phyloP scores from a whole-genome alignment of 2,113 vertebrate genomes.

The Craseonycteris thonglongyai region DNA sequence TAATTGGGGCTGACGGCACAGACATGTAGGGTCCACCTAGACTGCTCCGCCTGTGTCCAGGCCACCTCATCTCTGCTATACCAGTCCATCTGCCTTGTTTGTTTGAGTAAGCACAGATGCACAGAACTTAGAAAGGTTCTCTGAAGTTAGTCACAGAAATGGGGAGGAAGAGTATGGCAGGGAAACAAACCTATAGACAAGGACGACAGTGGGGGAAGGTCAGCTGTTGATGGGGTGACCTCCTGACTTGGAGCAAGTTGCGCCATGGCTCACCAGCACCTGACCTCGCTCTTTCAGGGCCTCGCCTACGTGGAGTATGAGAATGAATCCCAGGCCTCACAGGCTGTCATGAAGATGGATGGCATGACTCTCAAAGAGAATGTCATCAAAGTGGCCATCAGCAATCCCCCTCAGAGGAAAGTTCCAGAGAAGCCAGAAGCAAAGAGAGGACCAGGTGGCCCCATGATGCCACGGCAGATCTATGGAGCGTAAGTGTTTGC shows the following conservation, averaged over 20 bases:
- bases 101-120: not conserved
- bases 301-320: slow-evolving; percentile 97
- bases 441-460: slow-evolving; percentile 31
- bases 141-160: not conserved
- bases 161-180: too few species aligned
- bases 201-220: rapidly evolving
- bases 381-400: slow-evolving; percentile 92
- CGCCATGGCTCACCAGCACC: rapidly evolving
- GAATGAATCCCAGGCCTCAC: slow-evolving; percentile 89
- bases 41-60: not conserved
- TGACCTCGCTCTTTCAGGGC: slow-evolving; percentile 80
- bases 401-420: slow-evolving; percentile 91
- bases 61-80: not conserved
- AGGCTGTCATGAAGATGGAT: slow-evolving; percentile 94
- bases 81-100: not conserved
- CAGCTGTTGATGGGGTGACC: too few species aligned
- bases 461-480: slow-evolving; percentile 76
- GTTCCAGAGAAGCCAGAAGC: slow-evolving; percentile 74
- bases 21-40: too few species aligned
- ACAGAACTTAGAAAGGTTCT: not conserved
- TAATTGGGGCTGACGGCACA: not conserved
- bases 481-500: slow-evolving; percentile 88
- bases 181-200: not conserved
- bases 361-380: slow-evolving; percentile 85
- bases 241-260: rapidly evolving